phyloP scores from a whole-genome alignment of 2,113 vertebrate species.

The Amblyopsis rosae region DNA sequence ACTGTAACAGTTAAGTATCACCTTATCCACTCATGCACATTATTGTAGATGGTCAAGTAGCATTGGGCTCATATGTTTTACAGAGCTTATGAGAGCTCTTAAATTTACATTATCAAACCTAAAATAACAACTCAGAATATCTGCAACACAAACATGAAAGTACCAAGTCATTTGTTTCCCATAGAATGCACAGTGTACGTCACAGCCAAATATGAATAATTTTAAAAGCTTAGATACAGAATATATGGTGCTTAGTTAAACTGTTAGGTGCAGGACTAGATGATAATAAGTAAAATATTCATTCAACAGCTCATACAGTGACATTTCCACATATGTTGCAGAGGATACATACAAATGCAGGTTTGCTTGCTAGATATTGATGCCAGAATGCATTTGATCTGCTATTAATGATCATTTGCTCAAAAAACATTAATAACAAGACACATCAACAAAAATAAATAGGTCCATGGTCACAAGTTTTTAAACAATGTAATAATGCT shows the following conservation, averaged over 20 bases:
- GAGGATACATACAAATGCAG: neutral
- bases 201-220: too few relatives aligned
- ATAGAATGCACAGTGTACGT: too few relatives aligned
- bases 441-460: conserved; percentile 30
- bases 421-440: neutral
- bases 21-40: neutral
- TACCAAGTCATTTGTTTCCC: too few relatives aligned
- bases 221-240: too few relatives aligned
- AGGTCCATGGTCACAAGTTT: conserved; percentile 7
- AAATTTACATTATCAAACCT: neutral
- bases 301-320: neutral
- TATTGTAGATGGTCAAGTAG: neutral
- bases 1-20: neutral
- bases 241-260: too few relatives aligned
- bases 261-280: neutral
- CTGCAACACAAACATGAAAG: neutral
- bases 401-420: neutral
- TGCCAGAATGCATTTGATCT: too few relatives aligned
- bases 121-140: neutral
- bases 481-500: too few relatives aligned
- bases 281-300: neutral
- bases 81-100: neutral
- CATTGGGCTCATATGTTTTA: neutral
- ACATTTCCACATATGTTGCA: neutral
- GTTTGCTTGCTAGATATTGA: too few relatives aligned